Conservation (phyloP, 2,797 vertebrate species). For the Danio albolineatus region DNA sequence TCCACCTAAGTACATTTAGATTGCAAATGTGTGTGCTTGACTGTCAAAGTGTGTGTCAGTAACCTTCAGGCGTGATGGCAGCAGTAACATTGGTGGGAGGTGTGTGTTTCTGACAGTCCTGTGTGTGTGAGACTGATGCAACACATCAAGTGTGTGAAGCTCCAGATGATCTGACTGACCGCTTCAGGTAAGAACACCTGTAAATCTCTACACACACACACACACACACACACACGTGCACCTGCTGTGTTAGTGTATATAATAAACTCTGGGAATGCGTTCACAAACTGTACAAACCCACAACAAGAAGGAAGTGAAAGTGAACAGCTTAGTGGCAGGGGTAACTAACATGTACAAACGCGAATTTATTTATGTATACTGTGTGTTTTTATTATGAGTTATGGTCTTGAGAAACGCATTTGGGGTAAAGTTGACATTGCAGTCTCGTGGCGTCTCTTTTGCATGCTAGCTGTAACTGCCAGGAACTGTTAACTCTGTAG, state of each 20-base stretch:
- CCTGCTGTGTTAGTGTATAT: neutral
- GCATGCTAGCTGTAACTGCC: neutral
- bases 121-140: neutral
- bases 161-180: neutral
- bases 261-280: neutral
- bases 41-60: neutral
- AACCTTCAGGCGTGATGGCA: constrained; percentile 19
- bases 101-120: neutral
- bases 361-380: neutral
- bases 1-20: neutral
- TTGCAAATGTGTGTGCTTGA: neutral
- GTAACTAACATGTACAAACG: neutral
- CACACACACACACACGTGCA: too few species aligned
- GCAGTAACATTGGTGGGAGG: neutral
- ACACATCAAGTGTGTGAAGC: neutral
- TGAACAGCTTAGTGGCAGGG: too few species aligned
- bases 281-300: neutral
- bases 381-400: neutral
- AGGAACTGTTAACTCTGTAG: neutral
- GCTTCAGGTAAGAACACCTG: neutral
- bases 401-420: neutral
- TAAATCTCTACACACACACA: neutral
- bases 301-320: constrained; percentile 1
- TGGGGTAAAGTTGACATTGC: constrained; percentile 25
- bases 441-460: neutral